phyloP scores from a whole-genome alignment of 2,113 vertebrate species.

The Lepus europaeus region DNA sequence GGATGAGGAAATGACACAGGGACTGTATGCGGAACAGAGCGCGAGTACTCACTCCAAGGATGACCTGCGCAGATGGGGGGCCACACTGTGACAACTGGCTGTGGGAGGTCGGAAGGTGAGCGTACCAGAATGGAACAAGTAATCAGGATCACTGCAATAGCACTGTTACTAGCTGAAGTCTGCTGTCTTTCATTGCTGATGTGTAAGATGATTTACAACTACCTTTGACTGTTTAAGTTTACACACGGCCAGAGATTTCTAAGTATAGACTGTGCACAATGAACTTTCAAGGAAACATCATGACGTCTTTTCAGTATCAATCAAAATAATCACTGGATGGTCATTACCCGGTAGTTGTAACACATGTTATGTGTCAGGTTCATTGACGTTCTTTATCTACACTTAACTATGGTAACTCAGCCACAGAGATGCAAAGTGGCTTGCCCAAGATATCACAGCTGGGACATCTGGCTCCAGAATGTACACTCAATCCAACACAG shows the following conservation, averaged over 20 bases:
- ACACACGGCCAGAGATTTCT: not conserved
- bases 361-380: not conserved
- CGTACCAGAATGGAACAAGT: not conserved
- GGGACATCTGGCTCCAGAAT: not conserved
- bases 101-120: not conserved
- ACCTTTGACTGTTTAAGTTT: constrained; percentile 10
- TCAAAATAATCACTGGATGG: constrained; percentile 16
- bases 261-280: not conserved
- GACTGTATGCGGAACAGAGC: not conserved
- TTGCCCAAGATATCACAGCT: not conserved
- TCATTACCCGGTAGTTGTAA: not conserved
- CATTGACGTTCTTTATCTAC: not conserved
- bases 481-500: not conserved
- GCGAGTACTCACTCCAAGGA: not conserved
- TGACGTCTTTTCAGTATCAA: not conserved
- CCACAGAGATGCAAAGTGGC: not conserved
- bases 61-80: not conserved
- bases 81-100: not conserved
- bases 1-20: not conserved
- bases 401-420: not conserved
- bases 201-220: not conserved
- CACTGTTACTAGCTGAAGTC: not conserved
- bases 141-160: not conserved
- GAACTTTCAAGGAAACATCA: not conserved
- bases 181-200: not conserved